Evolutionary conservation across 2,888 invertebrate species (phyloP).

Genomic region (Sinelater perroti): DNA sequence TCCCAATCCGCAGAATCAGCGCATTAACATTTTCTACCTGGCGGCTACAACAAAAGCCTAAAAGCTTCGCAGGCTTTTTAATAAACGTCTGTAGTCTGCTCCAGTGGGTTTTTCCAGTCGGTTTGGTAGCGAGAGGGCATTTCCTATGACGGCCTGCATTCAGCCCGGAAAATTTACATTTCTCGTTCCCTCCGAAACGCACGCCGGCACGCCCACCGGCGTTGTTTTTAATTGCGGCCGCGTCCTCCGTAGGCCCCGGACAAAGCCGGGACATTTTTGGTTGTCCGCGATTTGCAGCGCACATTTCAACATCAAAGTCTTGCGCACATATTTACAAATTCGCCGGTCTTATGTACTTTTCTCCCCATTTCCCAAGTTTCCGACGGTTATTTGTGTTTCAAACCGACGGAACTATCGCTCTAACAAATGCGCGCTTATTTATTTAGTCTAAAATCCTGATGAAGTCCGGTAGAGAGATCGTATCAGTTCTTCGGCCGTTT

Average conservation of each 20-base stretch:
- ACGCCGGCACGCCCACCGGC: no score
- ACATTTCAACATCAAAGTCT: conserved; percentile 28
- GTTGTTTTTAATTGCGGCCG: no score
- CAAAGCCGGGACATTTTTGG: background rate
- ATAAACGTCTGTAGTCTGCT: conserved; percentile 23
- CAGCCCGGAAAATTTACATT: conserved; percentile 6
- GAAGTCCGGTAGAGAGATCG: conserved; percentile 22
- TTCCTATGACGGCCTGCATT: conserved; percentile 13
- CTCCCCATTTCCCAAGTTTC: conserved; percentile 30
- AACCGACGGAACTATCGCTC: conserved; percentile 19
- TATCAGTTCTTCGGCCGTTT: no score
- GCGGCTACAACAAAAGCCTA: conserved; percentile 21
- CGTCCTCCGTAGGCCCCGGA: background rate
- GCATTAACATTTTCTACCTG: conserved; percentile 21
- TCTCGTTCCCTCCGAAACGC: background rate
- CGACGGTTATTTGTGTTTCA: conserved; percentile 29
- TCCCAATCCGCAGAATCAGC: conserved; percentile 3
- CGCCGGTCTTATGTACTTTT: conserved; percentile 32
- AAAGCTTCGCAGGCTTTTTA: conserved; percentile 19
- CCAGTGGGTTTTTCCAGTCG: conserved; percentile 17
- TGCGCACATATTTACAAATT: conserved; percentile 27
- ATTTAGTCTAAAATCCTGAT: conserved; percentile 26
- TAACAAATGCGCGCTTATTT: conserved; percentile 27
- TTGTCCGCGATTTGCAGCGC: background rate
- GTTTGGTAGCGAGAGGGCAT: conserved; percentile 26